Conservation (phyloP, 2,797 vertebrate genomes). For the Gila robusta region DNA sequence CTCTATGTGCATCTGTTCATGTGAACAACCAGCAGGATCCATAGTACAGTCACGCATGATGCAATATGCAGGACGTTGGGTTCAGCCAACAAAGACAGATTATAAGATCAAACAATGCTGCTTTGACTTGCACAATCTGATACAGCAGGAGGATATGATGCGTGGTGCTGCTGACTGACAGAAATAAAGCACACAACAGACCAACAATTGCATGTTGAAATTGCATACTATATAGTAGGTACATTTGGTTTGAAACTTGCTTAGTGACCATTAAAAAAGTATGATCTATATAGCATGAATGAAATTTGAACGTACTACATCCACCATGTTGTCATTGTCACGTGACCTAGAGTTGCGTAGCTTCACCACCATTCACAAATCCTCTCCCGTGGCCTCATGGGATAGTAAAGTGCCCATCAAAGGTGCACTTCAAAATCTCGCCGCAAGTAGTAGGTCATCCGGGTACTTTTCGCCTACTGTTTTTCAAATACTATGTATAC, state of each 20-base stretch:
- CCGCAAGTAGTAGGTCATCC: neutral
- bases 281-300: neutral
- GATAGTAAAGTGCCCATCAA: neutral
- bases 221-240: neutral
- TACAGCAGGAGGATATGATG: neutral
- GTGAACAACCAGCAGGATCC: neutral
- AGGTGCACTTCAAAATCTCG: neutral
- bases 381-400: neutral
- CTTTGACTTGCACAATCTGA: conserved; percentile 15
- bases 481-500: neutral
- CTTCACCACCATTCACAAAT: neutral
- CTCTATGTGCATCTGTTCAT: neutral
- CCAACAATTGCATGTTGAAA: neutral
- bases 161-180: neutral
- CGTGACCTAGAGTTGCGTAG: neutral
- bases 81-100: conserved; percentile 33
- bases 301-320: neutral
- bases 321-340: neutral
- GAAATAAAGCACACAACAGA: neutral
- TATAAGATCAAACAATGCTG: conserved; percentile 34
- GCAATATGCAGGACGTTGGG: neutral
- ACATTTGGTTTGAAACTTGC: neutral
- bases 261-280: neutral
- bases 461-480: neutral
- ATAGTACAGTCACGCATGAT: neutral